These are phyloP conservation scores for Bombus turneri DNA, from an alignment of 1,140 invertebrate genomes.

Conservation along the genomic window DNA sequence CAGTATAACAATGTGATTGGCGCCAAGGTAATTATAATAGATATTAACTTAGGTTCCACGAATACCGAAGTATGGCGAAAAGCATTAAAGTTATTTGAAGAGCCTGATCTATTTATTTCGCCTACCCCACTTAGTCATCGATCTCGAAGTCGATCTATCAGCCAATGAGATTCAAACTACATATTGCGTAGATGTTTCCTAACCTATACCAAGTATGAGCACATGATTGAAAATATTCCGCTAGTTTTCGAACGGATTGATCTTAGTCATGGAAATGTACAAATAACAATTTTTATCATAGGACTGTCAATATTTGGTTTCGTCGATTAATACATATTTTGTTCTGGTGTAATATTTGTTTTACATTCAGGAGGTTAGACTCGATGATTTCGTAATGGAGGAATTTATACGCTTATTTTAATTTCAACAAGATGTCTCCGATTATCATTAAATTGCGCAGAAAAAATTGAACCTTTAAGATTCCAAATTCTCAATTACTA, in stretches of 20 bases:
- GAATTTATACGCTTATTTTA: background rate
- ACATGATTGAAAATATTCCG: background rate
- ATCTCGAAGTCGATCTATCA: background rate
- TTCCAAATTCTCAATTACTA: no score
- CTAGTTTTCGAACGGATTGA: background rate
- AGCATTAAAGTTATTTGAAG: background rate
- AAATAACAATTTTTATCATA: background rate
- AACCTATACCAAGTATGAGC: background rate
- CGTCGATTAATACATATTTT: background rate
- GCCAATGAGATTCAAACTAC: background rate
- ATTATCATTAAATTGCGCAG: no score
- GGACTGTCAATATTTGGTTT: conserved; percentile 1
- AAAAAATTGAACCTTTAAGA: no score
- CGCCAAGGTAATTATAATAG: no score
- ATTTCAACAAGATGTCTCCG: no score
- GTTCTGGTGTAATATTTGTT: background rate
- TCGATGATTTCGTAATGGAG: background rate
- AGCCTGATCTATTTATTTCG: conserved; percentile 1
- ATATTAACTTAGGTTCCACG: background rate
- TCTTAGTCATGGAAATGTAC: background rate
- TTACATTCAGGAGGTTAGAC: background rate
- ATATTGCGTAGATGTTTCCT: background rate
- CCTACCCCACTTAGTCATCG: background rate
- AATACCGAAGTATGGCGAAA: background rate
- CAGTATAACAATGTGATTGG: no score